Conservation (phyloP, 2,797 vertebrate genomes). For the Sebastes wilsoni region DNA sequence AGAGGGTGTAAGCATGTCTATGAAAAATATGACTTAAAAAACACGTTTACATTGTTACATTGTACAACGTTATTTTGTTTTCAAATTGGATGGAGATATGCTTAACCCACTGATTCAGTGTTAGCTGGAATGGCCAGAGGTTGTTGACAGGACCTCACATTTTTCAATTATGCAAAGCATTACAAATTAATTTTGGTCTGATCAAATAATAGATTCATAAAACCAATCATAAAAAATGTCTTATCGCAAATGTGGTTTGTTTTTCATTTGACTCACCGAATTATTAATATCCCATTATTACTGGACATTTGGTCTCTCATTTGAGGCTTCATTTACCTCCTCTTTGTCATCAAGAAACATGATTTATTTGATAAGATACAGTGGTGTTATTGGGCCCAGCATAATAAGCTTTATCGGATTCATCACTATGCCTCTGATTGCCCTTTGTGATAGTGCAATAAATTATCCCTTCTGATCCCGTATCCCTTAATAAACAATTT, state of each 20-base stretch:
- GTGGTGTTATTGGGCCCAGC: conserved; percentile 52
- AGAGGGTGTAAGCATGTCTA: neutral
- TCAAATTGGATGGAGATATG: neutral
- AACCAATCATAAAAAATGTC: conserved; percentile 22
- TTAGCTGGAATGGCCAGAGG: neutral
- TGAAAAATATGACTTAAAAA: neutral
- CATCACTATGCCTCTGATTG: conserved; percentile 62
- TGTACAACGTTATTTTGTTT: neutral
- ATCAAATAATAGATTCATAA: neutral
- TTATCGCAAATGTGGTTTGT: conserved; percentile 15
- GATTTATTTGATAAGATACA: conserved; percentile 60
- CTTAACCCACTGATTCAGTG: neutral
- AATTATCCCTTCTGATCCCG: conserved; percentile 74
- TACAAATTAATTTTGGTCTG: conserved; percentile 1
- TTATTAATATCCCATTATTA: conserved; percentile 21
- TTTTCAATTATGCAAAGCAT: conserved; percentile 6
- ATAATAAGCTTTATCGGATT: conserved; percentile 77
- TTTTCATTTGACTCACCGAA: conserved; percentile 27
- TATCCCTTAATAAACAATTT: conserved; percentile 80
- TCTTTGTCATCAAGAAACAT: conserved; percentile 34
- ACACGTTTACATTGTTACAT: too few relatives aligned
- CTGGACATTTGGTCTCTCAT: conserved; percentile 21
- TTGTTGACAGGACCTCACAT: neutral
- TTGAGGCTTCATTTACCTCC: conserved; percentile 41
- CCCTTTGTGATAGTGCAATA: conserved; percentile 75